phyloP scores from a whole-genome alignment of 2,113 vertebrate species.

The Gracilinanus agilis region DNA sequence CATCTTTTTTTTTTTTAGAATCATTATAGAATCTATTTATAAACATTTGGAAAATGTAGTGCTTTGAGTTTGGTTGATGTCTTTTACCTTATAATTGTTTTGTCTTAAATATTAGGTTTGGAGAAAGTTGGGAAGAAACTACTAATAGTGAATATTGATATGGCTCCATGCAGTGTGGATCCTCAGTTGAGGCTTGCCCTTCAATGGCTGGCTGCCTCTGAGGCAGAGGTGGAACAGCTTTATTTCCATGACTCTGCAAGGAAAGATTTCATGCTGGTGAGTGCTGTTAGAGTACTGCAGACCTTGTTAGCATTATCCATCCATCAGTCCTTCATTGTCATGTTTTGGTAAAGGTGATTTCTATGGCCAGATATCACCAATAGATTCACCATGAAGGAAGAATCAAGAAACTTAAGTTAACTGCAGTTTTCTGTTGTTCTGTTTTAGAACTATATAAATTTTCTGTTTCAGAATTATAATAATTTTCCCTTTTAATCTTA shows the following conservation, averaged over 20 bases:
- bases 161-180: slow-evolving; percentile 86
- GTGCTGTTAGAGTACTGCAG: slow-evolving; percentile 66
- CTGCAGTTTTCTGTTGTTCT: neutral
- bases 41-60: slow-evolving; percentile 19
- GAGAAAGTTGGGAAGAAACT: slow-evolving; percentile 82
- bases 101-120: slow-evolving; percentile 82
- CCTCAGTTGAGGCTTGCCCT: slow-evolving; percentile 91
- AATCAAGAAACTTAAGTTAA: neutral
- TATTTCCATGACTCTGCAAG: slow-evolving; percentile 85
- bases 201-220: slow-evolving; percentile 96
- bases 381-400: neutral
- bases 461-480: neutral
- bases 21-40: slow-evolving; percentile 27
- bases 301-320: neutral
- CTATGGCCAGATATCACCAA: neutral
- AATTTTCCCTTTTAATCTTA: neutral
- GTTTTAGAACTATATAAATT: neutral
- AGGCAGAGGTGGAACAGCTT: slow-evolving; percentile 89
- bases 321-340: neutral
- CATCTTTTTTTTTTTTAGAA: slow-evolving; percentile 25
- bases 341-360: neutral
- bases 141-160: slow-evolving; percentile 88
- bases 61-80: slow-evolving; percentile 22
- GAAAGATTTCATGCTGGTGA: slow-evolving; percentile 91
- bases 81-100: slow-evolving; percentile 46